phyloP scores from a whole-genome alignment of 2,113 vertebrate species.

The Actenoides lindsayi region DNA sequence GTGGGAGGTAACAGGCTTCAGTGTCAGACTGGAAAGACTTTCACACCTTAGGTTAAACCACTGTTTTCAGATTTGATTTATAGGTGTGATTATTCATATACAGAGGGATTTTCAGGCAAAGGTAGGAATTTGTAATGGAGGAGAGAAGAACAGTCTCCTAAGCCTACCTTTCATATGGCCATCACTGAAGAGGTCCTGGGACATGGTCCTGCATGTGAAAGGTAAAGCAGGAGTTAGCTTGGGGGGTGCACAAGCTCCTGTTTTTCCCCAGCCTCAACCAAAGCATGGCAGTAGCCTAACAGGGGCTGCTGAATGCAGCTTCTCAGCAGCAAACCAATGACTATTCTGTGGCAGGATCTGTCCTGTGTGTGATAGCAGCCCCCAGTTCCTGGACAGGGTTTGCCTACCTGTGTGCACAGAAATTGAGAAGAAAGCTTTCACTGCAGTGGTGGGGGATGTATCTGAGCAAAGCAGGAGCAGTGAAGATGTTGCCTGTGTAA shows the following conservation, averaged over 20 bases:
- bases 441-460: accelerated
- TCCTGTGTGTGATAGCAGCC: neutral
- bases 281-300: neutral
- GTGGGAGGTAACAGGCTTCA: neutral
- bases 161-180: neutral
- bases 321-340: neutral
- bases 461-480: neutral
- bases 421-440: neutral
- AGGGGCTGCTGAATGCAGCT: neutral
- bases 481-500: neutral
- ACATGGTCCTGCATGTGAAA: neutral
- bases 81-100: neutral
- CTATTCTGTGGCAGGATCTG: neutral
- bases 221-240: neutral
- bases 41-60: neutral
- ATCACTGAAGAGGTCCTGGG: accelerated
- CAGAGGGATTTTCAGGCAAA: neutral
- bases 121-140: neutral
- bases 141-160: neutral
- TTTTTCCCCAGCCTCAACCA: neutral
- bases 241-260: accelerated
- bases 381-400: neutral
- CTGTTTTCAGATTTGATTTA: neutral
- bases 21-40: neutral
- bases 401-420: accelerated